phyloP scores from a whole-genome alignment of 1,140 invertebrate species.

The Cotesia vestalis region DNA sequence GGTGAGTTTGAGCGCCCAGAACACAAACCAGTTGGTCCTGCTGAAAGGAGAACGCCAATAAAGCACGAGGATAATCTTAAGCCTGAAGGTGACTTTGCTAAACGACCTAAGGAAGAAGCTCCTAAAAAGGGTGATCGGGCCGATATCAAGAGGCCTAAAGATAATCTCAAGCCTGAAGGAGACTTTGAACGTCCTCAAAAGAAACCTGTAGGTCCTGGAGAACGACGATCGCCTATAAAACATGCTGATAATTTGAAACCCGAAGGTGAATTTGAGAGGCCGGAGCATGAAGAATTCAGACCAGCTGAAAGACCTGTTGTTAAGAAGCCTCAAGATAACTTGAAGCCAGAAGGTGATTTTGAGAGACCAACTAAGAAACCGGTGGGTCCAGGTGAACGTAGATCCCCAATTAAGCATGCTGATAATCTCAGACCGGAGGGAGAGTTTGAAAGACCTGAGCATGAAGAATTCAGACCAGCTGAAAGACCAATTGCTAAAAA shows the following conservation, averaged over 20 bases:
- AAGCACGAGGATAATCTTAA: no score
- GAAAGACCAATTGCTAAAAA: conserved; percentile 66
- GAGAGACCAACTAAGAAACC: conserved; percentile 53
- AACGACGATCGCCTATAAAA: conserved; percentile 61
- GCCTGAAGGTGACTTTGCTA: conserved; percentile 67
- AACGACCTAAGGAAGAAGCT: no score
- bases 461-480: conserved; percentile 64
- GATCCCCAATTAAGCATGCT: conserved; percentile 53
- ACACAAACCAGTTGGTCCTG: no score
- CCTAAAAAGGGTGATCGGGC: no score
- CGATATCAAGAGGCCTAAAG: no score
- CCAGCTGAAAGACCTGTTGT: conserved; percentile 51
- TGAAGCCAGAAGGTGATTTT: conserved; percentile 55
- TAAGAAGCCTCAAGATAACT: conserved; percentile 43
- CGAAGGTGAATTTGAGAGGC: conserved; percentile 69
- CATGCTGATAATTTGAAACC: conserved; percentile 69
- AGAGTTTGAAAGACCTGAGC: conserved; percentile 61
- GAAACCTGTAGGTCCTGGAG: conserved; percentile 65
- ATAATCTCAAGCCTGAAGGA: no score
- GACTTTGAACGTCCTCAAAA: conserved; percentile 66
- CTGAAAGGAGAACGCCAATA: no score
- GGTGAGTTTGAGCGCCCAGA: no score
- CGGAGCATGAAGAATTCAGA: conserved; percentile 60
- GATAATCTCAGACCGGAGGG: conserved; percentile 68
- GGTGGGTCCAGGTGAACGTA: conserved; percentile 48